Base-by-base conservation (phyloP, 2,888 invertebrate species). In the Cerastis rubricosa region DNA sequence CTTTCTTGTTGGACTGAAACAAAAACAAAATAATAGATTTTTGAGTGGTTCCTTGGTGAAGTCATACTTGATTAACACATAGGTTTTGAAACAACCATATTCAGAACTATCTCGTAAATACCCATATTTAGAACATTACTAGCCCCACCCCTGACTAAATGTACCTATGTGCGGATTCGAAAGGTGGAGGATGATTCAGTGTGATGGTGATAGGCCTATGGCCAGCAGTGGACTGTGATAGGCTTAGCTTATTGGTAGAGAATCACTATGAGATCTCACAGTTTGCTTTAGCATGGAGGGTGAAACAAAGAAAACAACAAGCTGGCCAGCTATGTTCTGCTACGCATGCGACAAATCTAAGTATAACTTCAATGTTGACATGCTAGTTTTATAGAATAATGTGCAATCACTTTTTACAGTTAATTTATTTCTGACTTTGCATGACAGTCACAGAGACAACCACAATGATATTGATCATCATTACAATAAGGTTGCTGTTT, bases 1-100 rank as follows among this genome's bases (percentile, higher is more conserved):
- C 96, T 94, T 61, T 94, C 92, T 43, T 93, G 87, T 88, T 98
- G 98, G 90, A 99, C 99, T 98, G 97, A 84, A 98, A 80, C 66
- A 81, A 73, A 47, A 22, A 45, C 22, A 54, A 77, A n/a, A n/a
- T 69, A 43, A 29, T 25, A 17, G 0, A n/a, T 43, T 43, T 40
- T 43, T n/a, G 14, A 64, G 14, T n/a, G n/a, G 14, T 12, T 63
- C 35, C 22, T 61, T 19, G 4, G 5, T 61, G 1, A 25, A 29
- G 19, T 17, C 14, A 12, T 25, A 14, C 14, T 7, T 57, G 57
- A 57, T 57, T 7, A 57, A 14, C 14, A 0, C 17, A 29, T 57
- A 17, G 29, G 17, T 59, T 59, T 29, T 29, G 17, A 9, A 61
- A 61, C 35, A 35, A 9, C 29, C 4, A 9, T 35, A 19, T 19